Evolutionary conservation across 2,113 vertebrate species (phyloP).

Genomic region (Carassius gibelio): DNA sequence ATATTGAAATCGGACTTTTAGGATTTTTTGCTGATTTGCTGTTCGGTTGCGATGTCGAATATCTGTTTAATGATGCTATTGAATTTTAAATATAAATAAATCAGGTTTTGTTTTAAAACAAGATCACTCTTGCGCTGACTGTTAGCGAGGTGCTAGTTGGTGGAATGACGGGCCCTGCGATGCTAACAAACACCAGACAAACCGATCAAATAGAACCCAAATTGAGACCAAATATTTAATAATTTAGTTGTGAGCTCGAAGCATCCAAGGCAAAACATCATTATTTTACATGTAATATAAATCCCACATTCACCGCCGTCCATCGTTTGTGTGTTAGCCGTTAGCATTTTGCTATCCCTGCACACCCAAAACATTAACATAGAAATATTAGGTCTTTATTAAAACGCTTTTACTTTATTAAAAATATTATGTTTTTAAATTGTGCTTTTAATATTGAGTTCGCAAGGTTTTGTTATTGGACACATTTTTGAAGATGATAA

Average conservation of each 20-base stretch:
- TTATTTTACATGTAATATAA: not conserved
- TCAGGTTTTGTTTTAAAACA: not conserved
- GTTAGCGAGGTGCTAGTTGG: conserved; percentile 26
- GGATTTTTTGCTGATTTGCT: not conserved
- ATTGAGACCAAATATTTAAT: not conserved
- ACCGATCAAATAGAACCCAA: conserved; percentile 29
- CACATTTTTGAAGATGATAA: not conserved
- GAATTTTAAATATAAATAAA: not conserved
- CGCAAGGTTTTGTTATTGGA: not conserved
- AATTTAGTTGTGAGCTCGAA: not conserved
- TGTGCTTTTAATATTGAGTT: not conserved
- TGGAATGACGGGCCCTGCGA: conserved; percentile 4
- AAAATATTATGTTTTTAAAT: not conserved
- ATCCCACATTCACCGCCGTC: not conserved
- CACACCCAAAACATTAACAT: conserved; percentile 8
- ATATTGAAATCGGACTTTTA: not conserved
- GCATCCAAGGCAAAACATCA: not conserved
- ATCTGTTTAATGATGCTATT: not conserved
- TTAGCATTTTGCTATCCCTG: conserved; percentile 8
- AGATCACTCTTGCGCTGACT: not conserved
- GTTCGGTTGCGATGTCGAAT: not conserved
- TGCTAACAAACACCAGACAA: conserved; percentile 13
- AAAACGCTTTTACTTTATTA: not conserved
- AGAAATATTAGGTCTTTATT: not conserved
- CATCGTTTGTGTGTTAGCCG: not conserved